phyloP scores from a whole-genome alignment of 2,888 invertebrate species.

The Drosophila pullipes region DNA sequence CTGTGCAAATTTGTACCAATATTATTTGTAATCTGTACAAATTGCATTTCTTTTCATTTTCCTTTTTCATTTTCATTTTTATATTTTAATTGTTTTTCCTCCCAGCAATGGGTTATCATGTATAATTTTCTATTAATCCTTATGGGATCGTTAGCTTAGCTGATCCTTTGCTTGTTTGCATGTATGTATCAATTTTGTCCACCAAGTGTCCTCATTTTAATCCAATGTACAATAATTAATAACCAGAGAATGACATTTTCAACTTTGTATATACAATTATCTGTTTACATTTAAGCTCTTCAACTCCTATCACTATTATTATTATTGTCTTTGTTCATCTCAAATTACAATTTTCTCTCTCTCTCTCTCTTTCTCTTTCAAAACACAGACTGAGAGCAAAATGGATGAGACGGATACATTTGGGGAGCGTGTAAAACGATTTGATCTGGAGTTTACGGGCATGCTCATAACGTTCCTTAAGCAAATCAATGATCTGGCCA shows the following conservation, averaged over 20 bases:
- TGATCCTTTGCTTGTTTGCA: conserved; percentile 7
- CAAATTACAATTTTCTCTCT: background rate
- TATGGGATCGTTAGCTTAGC: background rate
- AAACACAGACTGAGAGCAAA: conserved; percentile 78
- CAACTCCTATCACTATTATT: background rate
- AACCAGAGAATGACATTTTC: background rate
- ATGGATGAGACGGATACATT: conserved; percentile 84
- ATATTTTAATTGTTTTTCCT: background rate
- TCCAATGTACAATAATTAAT: background rate
- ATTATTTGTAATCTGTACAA: conserved; percentile 2
- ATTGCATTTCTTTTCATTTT: background rate
- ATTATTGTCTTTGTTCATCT: background rate
- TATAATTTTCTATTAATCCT: background rate
- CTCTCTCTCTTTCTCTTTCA: background rate
- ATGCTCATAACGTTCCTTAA: conserved; percentile 83
- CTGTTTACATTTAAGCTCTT: background rate
- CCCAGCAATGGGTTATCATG: background rate
- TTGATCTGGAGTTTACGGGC: conserved; percentile 84
- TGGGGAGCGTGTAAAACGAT: conserved; percentile 83
- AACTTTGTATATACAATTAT: background rate
- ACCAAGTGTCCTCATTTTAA: background rate
- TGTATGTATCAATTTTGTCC: background rate
- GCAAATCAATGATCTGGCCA: conserved; percentile 84
- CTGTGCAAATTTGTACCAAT: conserved; percentile 4
- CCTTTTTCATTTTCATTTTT: background rate